Evolutionary conservation across 2,888 invertebrate species (phyloP).

Genomic region (Cephus rjabovi): DNA sequence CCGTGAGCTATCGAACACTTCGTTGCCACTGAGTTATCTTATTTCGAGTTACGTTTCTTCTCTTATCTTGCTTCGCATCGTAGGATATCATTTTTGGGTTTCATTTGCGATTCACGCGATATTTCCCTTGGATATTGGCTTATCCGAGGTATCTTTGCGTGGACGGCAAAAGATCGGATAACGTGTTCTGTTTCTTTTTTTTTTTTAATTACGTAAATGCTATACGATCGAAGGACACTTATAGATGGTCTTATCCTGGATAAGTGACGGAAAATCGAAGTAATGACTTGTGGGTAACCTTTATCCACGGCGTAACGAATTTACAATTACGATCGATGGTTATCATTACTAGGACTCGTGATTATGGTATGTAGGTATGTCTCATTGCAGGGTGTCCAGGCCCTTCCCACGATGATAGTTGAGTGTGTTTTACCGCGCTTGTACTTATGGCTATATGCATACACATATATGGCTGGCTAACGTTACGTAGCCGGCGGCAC

Average conservation of each 20-base stretch:
- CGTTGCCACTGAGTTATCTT: neutral
- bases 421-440: neutral
- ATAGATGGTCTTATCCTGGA: neutral
- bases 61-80: neutral
- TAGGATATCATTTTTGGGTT: neutral
- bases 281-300: constrained; percentile 60
- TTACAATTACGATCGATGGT: constrained; percentile 60
- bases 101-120: neutral
- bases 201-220: constrained; percentile 13
- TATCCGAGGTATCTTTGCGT: too few relatives aligned
- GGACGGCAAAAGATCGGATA: neutral
- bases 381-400: constrained; percentile 38
- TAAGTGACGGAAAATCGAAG: constrained; percentile 42
- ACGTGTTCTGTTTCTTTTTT: constrained; percentile 4
- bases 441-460: neutral
- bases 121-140: neutral
- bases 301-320: constrained; percentile 62
- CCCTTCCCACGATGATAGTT: constrained; percentile 49
- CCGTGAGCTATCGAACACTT: neutral
- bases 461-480: constrained; percentile 3
- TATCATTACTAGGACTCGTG: constrained; percentile 52
- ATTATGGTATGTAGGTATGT: constrained; percentile 36
- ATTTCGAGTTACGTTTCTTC: neutral
- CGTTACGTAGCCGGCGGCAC: constrained; percentile 17
- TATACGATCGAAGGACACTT: neutral